Base-by-base conservation (phyloP, 2,797 vertebrate genomes). In the Chelon labrosus region DNA sequence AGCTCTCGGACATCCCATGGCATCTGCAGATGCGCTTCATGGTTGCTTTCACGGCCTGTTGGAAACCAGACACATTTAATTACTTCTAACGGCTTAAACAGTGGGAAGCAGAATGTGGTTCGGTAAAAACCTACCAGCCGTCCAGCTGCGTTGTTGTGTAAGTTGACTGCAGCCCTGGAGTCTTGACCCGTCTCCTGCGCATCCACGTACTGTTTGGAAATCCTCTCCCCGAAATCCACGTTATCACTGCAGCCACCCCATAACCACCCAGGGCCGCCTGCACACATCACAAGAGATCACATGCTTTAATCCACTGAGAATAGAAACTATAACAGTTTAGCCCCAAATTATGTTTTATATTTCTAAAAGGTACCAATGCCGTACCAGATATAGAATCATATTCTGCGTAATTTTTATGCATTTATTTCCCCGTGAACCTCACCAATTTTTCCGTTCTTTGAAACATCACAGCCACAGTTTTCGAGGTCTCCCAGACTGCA, bases 231-330 rank as follows among this genome's bases (percentile, higher is more conserved):
- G 79, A 99, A 99, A 56, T 97, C 96, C 79, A 96, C 95, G 3
- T 98, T 98, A 83, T 99, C 98, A 2, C 97, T 98, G 90, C 98
- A 99, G 71, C 97, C 98, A 44, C 98, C 97, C 98, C 98, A 99
- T 73, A 99, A 86, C 98, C 98, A 99, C 38, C 97, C 97, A 41
- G 93, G 94, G 61, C 98, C 98, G 22, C 98, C 98, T 99, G 89
- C 19, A 51, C 35, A 20, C 16, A 52, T 3, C 4, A 27, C 1
- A 31, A 10, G 12, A 47, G 1, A 12, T 39, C 38, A 57, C 27
- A 10, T 10, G 2, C 17, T 49, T 49, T 4, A 49, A 37, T 13
- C 4, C 5, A 9, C 3, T 16, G 8, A 58, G 8, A n/a, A n/a
- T 17, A n/a, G 7, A 47, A 8, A 19, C 6, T 10, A 47, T 8